Evolutionary conservation across 2,888 invertebrate species (phyloP).

Genomic region (Octonoba sinensis): DNA sequence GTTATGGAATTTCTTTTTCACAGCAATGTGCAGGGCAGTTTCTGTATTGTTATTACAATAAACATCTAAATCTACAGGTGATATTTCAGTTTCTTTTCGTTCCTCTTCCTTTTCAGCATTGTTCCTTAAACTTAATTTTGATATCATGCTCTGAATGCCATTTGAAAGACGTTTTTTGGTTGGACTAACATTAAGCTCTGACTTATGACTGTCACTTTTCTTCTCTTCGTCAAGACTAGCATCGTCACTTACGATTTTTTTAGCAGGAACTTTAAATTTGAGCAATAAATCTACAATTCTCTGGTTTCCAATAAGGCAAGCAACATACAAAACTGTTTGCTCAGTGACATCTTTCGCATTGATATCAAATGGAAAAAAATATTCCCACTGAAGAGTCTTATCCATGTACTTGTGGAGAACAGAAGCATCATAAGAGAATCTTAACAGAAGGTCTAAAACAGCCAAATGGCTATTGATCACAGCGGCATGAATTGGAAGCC

Average conservation of each 20-base stretch:
- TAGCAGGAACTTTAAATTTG: conserved; percentile 79
- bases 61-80: conserved; percentile 81
- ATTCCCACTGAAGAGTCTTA: conserved; percentile 82
- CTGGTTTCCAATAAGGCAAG: conserved; percentile 85
- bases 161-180: conserved; percentile 83
- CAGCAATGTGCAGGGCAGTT: conserved; percentile 86
- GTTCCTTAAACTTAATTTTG: conserved; percentile 78
- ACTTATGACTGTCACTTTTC: conserved; percentile 69
- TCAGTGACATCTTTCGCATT: conserved; percentile 91
- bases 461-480: conserved; percentile 87
- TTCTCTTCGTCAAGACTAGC: conserved; percentile 37
- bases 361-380: conserved; percentile 89
- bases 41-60: conserved; percentile 80
- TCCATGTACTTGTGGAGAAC: conserved; percentile 78
- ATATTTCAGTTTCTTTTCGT: conserved; percentile 72
- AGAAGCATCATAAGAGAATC: conserved; percentile 83
- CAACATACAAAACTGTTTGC: conserved; percentile 90
- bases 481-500: conserved; percentile 93
- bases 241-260: conserved; percentile 67
- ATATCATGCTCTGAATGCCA: conserved; percentile 90
- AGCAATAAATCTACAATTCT: conserved; percentile 83
- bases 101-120: conserved; percentile 70
- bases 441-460: conserved; percentile 82
- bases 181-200: conserved; percentile 70
- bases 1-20: conserved; percentile 81